Evolutionary conservation across 1,140 invertebrate species (phyloP), one percentile per base, ranked within the genome.

Genomic region (Episyrphus balteatus): DNA sequence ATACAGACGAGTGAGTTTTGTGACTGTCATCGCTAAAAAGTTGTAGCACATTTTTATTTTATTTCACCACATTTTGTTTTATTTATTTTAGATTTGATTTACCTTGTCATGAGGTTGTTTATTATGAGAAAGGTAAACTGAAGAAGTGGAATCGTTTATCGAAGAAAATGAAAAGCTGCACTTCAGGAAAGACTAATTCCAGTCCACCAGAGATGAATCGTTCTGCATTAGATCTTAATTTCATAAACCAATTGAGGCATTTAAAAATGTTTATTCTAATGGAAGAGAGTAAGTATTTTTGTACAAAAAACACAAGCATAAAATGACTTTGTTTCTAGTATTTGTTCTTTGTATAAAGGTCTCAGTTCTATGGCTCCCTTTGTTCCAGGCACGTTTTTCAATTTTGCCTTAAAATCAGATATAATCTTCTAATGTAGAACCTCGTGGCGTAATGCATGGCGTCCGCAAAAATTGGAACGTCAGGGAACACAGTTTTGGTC

Each of bases 1-100:
- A 83, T 51, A 85, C 83, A 11, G 85, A 88, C 66, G 86, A 89
- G 85, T 89, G 75, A 78, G 79, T 42, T 15, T 15, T 47, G 30
- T 40, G 43, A 9, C 26, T 11, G 7, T 34, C 5, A 19, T 19
- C 21, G 3, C 21, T 26, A 26, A 26, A 26, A 26, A 26, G n/a
- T 9, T n/a, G n/a, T n/a, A n/a, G n/a, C n/a, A 37, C 32, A 32
- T 30, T 39, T 40, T 47, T 30, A 32, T 11, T 18, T 15, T 15
- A 42, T 42, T 26, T 26, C 21, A 3, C 8, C 21, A 9, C 14
- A 2, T 32, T 11, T 32, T 30, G 14, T 1, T 21, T 74, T 49
- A 37, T 40, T 51, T 19, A 21, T 51, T 54, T 34, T 31, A 62
- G 65, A 47, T 59, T 66, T 37, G 60, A 62, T 52, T 56, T 66